A percentile compares a stretch with the other conserved stretches of the same genome.
phyloP scores from a whole-genome alignment of 1,140 invertebrate species.

The Ephestia elutella region DNA sequence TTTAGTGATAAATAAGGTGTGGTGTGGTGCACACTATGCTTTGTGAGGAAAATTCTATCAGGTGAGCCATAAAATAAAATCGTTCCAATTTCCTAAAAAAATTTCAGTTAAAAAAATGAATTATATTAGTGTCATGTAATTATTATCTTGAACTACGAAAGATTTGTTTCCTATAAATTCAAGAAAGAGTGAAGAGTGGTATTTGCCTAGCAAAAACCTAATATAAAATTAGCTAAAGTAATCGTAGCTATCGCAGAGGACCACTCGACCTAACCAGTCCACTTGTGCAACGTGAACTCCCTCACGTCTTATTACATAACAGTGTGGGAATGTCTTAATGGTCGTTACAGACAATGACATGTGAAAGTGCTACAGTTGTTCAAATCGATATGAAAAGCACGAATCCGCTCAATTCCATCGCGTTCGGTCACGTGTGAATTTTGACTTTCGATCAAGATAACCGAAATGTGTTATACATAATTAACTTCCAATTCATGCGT shows the following conservation, averaged over 20 bases:
- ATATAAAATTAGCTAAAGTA: too few species aligned
- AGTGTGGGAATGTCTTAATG: not conserved
- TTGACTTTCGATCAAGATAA: not conserved
- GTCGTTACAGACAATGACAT: not conserved
- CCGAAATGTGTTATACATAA: not conserved
- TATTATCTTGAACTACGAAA: too few species aligned
- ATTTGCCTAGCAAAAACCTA: too few species aligned
- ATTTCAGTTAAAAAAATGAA: too few species aligned
- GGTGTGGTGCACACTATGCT: too few species aligned
- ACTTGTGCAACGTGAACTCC: not conserved
- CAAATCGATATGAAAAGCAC: not conserved
- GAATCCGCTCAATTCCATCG: not conserved
- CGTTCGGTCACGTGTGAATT: not conserved
- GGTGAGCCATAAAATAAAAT: not conserved
- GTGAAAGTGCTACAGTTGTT: conserved; percentile 3
- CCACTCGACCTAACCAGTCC: not conserved
- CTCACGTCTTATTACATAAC: not conserved
- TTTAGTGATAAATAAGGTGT: too few species aligned
- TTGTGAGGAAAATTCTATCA: not conserved
- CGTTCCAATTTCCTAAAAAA: too few species aligned
- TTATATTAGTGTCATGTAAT: too few species aligned
- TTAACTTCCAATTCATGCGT: not conserved
- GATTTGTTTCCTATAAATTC: too few species aligned
- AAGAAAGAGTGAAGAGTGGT: too few species aligned
- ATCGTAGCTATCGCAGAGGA: too few species aligned